These are phyloP conservation scores for Craseonycteris thonglongyai DNA, from an alignment of 2,113 vertebrate species.

Conservation along the genomic window DNA sequence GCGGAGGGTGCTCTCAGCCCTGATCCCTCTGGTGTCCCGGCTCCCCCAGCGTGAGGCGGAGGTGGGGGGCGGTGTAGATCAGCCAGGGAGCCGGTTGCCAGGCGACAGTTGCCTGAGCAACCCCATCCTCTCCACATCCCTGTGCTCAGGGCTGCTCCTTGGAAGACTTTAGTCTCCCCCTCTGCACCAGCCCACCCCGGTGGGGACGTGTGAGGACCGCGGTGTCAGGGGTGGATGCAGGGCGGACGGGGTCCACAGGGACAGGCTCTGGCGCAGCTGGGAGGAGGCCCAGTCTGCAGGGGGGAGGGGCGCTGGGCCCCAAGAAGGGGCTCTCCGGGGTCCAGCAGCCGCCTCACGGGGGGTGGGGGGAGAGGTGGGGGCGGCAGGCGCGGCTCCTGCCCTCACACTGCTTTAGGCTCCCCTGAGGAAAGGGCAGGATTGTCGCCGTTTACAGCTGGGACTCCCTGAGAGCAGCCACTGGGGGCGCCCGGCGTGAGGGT, in stretches of 20 bases:
- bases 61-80: constrained; percentile 69
- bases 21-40: constrained; percentile 61
- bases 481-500: background rate
- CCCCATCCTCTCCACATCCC: constrained; percentile 71
- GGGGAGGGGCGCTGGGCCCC: background rate
- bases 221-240: background rate
- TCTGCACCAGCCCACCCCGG: constrained; percentile 35
- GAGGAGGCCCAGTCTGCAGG: background rate
- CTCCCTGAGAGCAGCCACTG: background rate
- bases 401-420: background rate
- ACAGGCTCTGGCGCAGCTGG: background rate
- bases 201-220: background rate
- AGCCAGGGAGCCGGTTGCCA: constrained; percentile 73
- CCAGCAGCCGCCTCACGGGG: background rate
- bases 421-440: no score
- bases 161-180: constrained; percentile 68
- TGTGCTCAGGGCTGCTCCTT: constrained; percentile 71
- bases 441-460: no score
- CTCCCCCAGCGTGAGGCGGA: constrained; percentile 70
- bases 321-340: no score
- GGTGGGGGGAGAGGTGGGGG: background rate
- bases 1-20: constrained; percentile 57
- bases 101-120: constrained; percentile 74
- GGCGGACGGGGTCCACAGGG: background rate
- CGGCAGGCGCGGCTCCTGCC: background rate